Evolutionary conservation across 30 jellyfish, hydroid and myxozoan genomes (phyloP).

Genomic region (Aurelia sp.): DNA sequence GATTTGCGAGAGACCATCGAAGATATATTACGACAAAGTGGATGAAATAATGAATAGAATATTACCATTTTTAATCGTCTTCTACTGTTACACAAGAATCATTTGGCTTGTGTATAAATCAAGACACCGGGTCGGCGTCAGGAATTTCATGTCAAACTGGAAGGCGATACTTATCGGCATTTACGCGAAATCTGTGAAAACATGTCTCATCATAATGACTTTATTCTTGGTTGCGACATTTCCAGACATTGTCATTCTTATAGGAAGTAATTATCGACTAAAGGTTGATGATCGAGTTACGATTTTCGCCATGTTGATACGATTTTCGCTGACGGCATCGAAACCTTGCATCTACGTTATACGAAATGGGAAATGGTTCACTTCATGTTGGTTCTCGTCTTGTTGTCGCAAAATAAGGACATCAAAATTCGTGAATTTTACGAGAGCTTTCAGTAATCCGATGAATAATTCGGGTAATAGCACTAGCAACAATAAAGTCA

Average conservation of each 20-base stretch:
- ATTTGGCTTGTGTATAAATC: constrained; percentile 24
- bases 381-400: constrained; percentile 30
- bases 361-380: constrained; percentile 28
- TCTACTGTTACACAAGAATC: constrained; percentile 33
- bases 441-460: constrained; percentile 10
- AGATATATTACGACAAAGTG: constrained; percentile 4
- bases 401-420: constrained; percentile 32
- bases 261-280: constrained; percentile 2
- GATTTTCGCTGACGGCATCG: constrained; percentile 42
- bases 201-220: constrained; percentile 49
- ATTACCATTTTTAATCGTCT: constrained; percentile 5
- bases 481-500: constrained; percentile 2
- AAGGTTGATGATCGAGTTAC: neutral
- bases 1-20: constrained; percentile 7
- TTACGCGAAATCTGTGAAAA: constrained; percentile 57
- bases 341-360: constrained; percentile 45
- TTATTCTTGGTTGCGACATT: constrained; percentile 32
- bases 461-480: neutral
- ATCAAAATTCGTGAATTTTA: constrained; percentile 1
- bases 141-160: constrained; percentile 43
- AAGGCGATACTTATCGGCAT: constrained; percentile 50
- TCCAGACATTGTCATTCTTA: constrained; percentile 20
- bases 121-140: constrained; percentile 34
- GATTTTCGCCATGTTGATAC: constrained; percentile 35
- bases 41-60: constrained; percentile 29